Evolutionary conservation across 37 sponge, comb jelly and placozoan species (phyloP).

Genomic region (Aphrocallistes beatrix): DNA sequence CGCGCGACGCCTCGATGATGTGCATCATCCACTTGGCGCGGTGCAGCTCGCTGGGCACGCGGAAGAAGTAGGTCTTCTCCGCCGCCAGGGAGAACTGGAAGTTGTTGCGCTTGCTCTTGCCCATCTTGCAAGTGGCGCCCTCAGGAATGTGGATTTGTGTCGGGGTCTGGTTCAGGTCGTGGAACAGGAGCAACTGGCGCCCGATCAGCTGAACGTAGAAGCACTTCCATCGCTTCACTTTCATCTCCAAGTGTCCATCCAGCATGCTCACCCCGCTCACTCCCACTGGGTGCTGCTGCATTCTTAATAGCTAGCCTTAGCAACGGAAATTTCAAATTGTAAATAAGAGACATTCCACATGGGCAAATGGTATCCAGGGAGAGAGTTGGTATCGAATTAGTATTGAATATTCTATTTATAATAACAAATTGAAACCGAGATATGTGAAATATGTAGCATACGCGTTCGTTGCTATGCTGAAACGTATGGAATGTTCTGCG

Average conservation of each 20-base stretch:
- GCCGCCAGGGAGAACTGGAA: neutral
- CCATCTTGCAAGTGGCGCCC: neutral
- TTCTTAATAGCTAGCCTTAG: no score
- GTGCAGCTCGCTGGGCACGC: neutral
- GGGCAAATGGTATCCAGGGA: no score
- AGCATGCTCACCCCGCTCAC: neutral
- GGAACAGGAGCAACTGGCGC: neutral
- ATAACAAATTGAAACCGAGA: no score
- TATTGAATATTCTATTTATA: no score
- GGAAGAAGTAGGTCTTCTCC: neutral
- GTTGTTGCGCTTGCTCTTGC: neutral
- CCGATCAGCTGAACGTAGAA: neutral
- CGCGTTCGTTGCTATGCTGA: no score
- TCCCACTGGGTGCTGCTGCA: neutral
- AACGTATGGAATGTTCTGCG: no score
- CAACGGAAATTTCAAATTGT: no score
- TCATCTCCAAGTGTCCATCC: neutral
- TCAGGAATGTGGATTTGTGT: neutral
- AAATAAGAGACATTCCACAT: no score
- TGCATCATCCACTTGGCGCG: slow-evolving; percentile 14
- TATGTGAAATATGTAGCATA: no score
- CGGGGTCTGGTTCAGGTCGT: neutral
- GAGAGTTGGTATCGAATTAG: no score
- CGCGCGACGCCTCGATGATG: neutral
- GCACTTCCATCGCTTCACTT: slow-evolving; percentile 6